Evolutionary conservation across 2,888 invertebrate species (phyloP).

Genomic region (Hemistola chrysoprasaria): DNA sequence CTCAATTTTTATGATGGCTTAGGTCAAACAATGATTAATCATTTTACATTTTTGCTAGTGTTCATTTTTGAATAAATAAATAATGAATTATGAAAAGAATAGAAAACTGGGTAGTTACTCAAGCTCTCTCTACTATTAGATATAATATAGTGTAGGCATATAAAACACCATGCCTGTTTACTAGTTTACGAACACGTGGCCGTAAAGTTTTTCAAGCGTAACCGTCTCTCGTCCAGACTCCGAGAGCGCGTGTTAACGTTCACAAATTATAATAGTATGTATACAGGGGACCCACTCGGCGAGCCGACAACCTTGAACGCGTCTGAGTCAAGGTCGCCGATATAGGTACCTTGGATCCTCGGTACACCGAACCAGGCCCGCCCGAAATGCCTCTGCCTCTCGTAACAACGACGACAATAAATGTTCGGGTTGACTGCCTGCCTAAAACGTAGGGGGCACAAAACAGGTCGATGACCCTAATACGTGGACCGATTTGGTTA

Average conservation of each 20-base stretch:
- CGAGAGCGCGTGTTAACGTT: conserved; percentile 33
- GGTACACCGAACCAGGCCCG: conserved; percentile 44
- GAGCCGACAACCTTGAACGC: conserved; percentile 60
- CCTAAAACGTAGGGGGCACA: conserved; percentile 52
- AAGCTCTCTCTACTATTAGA: too few species aligned
- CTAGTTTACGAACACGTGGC: conserved; percentile 29
- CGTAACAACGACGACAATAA: conserved; percentile 61
- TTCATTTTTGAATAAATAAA: too few species aligned
- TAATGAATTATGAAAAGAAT: too few species aligned
- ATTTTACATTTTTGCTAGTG: too few species aligned
- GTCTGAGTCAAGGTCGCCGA: conserved; percentile 65
- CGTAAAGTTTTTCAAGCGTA: conserved; percentile 32
- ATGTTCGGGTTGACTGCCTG: conserved; percentile 64
- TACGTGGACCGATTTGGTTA: conserved; percentile 67
- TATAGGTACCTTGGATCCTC: conserved; percentile 42
- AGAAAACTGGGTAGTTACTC: too few species aligned
- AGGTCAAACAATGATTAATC: too few species aligned
- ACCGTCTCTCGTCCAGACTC: conserved; percentile 26
- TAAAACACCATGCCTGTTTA: conserved; percentile 13
- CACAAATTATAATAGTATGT: conserved; percentile 23
- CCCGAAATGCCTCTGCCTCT: conserved; percentile 59
- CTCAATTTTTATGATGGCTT: too few species aligned
- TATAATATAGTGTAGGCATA: too few species aligned
- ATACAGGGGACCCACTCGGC: conserved; percentile 34
- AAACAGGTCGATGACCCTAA: conserved; percentile 64